Base-by-base conservation (phyloP, 2,797 vertebrate species). In the Lateolabrax maculatus region DNA sequence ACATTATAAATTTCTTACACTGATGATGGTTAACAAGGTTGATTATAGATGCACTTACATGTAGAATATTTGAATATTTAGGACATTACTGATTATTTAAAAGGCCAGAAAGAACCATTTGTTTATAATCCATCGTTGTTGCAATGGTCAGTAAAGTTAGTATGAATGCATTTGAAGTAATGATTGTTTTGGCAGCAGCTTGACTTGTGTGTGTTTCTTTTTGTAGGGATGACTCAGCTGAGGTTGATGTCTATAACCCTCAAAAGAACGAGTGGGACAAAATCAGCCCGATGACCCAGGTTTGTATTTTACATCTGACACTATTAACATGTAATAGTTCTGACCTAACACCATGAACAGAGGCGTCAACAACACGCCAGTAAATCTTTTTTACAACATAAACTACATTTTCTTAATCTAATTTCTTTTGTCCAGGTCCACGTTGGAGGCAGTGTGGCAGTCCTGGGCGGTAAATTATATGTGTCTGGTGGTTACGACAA, bases 401-500 rank as follows among this genome's bases (percentile, higher is more conserved):
- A 36, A 36, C 3, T 16, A 1, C 2, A 25, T 46, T 39, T 0
- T 43, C 5, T 4, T 67, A 3, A 23, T 37, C 6, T 36, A 1
- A 3, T 19, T 36, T 80, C 16, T 23, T 43, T n/a, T 15, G 0
- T 60, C 3, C 81, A 99, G 98, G 98, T 99, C 6, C 98, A 99
- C 0, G 98, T 99, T 0, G 98, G 98, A 11, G 98, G 98, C 0
- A 99, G 98, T 0, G 95, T 99, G 71, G 96, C 98, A 0, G 96
- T 94, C 12, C 95, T 99, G 0, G 98, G 98, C 0, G 98, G 98
- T 37, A 98, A 97, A 84, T 86, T 99, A 0, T 98, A 95, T 0
- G 98, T 99, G 18, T 99, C 98, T 0, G 98, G 98, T 0, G 98
- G 98, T 52, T 99, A 99, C 0, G 98, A 99, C 88, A 98, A 97